Conservation (phyloP, 2,888 invertebrate species). For the Nomada flava region DNA sequence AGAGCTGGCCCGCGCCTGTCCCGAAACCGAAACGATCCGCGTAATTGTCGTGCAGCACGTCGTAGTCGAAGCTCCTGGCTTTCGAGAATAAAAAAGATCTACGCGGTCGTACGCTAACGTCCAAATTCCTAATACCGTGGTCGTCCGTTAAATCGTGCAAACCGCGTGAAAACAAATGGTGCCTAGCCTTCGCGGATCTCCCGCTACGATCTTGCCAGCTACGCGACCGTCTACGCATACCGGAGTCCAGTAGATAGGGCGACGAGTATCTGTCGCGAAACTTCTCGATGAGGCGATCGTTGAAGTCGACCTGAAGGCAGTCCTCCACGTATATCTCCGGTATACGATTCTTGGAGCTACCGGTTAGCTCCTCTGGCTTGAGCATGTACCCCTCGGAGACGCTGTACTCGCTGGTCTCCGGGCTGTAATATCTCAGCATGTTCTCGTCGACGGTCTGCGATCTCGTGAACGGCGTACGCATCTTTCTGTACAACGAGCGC, state of each 20-base stretch:
- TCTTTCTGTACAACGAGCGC: slow-evolving; percentile 83
- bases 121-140: slow-evolving; percentile 65
- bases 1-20: slow-evolving; percentile 53
- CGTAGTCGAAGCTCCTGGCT: slow-evolving; percentile 81
- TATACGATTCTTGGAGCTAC: slow-evolving; percentile 74
- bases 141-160: slow-evolving; percentile 57
- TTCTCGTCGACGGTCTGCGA: slow-evolving; percentile 83
- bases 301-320: slow-evolving; percentile 79
- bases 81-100: slow-evolving; percentile 75
- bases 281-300: slow-evolving; percentile 77
- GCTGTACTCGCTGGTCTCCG: slow-evolving; percentile 81
- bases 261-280: slow-evolving; percentile 73
- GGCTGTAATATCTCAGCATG: slow-evolving; percentile 80
- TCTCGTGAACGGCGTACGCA: slow-evolving; percentile 83
- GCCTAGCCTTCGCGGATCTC: slow-evolving; percentile 54
- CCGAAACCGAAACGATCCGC: slow-evolving; percentile 65
- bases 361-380: slow-evolving; percentile 74
- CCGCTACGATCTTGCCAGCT: slow-evolving; percentile 74
- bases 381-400: slow-evolving; percentile 78
- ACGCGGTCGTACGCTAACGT: slow-evolving; percentile 69
- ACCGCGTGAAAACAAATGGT: slow-evolving; percentile 49
- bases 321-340: slow-evolving; percentile 81
- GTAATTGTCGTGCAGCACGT: slow-evolving; percentile 72
- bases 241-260: slow-evolving; percentile 58
- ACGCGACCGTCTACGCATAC: slow-evolving; percentile 66